phyloP scores from a whole-genome alignment of 1,140 invertebrate species.

The Eriocheir sinensis region DNA sequence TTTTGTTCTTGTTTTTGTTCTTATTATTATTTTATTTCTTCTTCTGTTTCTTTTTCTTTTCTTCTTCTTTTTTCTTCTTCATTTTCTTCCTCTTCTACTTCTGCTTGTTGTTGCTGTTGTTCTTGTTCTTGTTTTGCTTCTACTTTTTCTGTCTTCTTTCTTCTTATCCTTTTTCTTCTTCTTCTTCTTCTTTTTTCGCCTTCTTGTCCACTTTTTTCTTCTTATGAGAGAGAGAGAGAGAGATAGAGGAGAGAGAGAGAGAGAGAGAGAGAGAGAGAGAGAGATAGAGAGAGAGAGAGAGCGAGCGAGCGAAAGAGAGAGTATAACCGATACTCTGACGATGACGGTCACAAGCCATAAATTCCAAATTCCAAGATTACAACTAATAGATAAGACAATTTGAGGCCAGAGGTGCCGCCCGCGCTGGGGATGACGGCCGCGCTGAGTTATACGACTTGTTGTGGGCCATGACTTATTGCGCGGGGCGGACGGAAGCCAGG shows the following conservation, averaged over 20 bases:
- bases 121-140: no score
- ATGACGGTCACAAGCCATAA: not conserved
- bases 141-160: no score
- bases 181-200: no score
- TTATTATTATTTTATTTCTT: no score
- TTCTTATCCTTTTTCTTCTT: no score
- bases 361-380: not conserved
- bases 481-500: not conserved
- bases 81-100: no score
- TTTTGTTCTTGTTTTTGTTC: no score
- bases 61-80: no score
- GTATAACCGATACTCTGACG: not conserved
- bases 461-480: not conserved
- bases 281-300: not conserved
- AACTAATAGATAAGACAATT: not conserved
- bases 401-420: not conserved
- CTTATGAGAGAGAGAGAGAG: not conserved
- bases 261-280: no score
- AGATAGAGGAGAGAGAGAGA: constrained; percentile 7
- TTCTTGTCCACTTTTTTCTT: no score
- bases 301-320: not conserved
- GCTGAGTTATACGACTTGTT: not conserved
- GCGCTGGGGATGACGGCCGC: not conserved
- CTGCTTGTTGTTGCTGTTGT: no score
- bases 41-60: no score